Evolutionary conservation across 2,113 vertebrate species (phyloP).

Genomic region (Phylloscopus whistleri): DNA sequence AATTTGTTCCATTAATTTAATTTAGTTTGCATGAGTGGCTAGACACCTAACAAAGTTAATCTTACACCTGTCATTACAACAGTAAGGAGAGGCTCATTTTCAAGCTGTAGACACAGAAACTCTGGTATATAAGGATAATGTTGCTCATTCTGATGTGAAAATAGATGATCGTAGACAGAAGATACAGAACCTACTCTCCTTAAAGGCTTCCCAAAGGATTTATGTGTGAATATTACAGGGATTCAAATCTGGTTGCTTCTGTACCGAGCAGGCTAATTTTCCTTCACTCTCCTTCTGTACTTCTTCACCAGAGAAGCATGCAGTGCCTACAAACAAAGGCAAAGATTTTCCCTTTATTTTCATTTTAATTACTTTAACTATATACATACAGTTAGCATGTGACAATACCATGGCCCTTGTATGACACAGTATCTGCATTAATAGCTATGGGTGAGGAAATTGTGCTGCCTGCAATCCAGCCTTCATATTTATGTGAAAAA

Average conservation of each 20-base stretch:
- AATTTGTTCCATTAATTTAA: slow-evolving; percentile 97
- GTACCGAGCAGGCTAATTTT: slow-evolving; percentile 12
- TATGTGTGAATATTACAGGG: slow-evolving; percentile 39
- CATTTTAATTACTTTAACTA: slow-evolving; percentile 11
- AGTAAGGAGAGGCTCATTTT: slow-evolving; percentile 74
- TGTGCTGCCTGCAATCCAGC: slow-evolving; percentile 21
- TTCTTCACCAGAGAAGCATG: background rate
- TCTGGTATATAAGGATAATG: slow-evolving; percentile 61
- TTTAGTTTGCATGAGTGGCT: slow-evolving; percentile 90
- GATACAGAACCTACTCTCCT: slow-evolving; percentile 62
- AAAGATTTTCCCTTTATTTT: background rate
- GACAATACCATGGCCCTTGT: background rate
- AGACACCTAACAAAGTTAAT: slow-evolving; percentile 90
- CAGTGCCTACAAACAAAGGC: background rate
- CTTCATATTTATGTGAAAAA: slow-evolving; percentile 52
- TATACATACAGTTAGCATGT: background rate
- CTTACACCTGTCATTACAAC: slow-evolving; percentile 88
- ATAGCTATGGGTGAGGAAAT: slow-evolving; percentile 53
- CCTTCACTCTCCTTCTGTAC: slow-evolving; percentile 16
- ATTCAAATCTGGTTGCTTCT: slow-evolving; percentile 11
- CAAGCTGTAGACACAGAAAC: slow-evolving; percentile 59
- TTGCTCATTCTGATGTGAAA: slow-evolving; percentile 74
- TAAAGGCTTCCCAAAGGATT: slow-evolving; percentile 64
- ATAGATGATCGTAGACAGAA: slow-evolving; percentile 71
- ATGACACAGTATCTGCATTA: slow-evolving; percentile 44